Evolutionary conservation across 2,113 vertebrate species (phyloP).

Genomic region (Cygnus atratus): DNA sequence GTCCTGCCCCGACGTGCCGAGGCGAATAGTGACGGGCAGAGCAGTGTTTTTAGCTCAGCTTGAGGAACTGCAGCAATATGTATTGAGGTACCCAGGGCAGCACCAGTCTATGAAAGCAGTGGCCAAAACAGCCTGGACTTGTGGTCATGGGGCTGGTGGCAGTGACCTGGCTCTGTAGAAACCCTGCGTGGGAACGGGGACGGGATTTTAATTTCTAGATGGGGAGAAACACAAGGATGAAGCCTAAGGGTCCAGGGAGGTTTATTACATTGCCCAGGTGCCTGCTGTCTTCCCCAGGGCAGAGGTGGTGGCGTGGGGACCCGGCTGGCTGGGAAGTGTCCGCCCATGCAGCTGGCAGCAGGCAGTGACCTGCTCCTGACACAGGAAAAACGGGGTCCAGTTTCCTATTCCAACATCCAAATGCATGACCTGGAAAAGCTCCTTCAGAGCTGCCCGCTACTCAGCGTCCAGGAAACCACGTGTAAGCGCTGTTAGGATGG

Average conservation of each 20-base stretch:
- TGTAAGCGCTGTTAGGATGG: background rate
- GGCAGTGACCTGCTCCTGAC: background rate
- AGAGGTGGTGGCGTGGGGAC: background rate
- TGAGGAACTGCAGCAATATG: background rate
- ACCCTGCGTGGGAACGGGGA: background rate
- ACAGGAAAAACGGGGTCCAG: rapidly evolving
- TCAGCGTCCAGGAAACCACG: background rate
- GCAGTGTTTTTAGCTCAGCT: conserved; percentile 38
- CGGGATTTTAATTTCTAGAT: background rate
- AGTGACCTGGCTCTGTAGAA: background rate
- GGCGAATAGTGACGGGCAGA: background rate
- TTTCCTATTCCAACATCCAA: background rate
- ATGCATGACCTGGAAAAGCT: background rate
- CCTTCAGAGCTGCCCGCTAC: background rate
- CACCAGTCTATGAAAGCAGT: background rate
- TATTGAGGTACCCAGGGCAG: background rate
- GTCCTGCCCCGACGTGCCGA: background rate
- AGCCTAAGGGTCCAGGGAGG: background rate
- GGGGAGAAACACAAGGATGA: background rate
- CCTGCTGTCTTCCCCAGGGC: rapidly evolving
- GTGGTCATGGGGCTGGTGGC: background rate
- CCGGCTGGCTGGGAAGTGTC: background rate
- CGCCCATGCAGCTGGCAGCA: background rate
- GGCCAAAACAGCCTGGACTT: background rate
- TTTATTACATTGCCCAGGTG: rapidly evolving